Evolutionary conservation across 2,113 vertebrate species (phyloP).

Genomic region (Salvelinus namaycush): DNA sequence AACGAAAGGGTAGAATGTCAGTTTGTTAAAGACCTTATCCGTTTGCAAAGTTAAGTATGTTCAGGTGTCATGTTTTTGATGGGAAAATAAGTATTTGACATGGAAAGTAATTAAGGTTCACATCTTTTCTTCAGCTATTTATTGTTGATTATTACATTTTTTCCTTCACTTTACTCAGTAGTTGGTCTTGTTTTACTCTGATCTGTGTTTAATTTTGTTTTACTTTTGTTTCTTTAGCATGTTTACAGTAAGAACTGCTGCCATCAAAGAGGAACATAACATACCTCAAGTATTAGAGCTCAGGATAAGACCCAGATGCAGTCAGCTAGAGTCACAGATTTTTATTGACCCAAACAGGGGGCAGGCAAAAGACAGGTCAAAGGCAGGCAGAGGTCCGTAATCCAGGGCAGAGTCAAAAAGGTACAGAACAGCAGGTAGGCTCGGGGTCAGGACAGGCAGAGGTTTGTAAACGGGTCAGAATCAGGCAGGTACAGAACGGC

Average conservation of each 20-base stretch:
- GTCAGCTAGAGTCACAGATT: too few relatives aligned
- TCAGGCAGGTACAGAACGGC: too few relatives aligned
- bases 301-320: too few relatives aligned
- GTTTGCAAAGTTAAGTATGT: not conserved
- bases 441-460: too few relatives aligned
- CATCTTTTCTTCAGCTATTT: not conserved
- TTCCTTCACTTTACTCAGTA: not conserved
- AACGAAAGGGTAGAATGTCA: conserved; percentile 10
- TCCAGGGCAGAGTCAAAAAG: too few relatives aligned
- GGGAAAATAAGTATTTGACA: not conserved
- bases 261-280: not conserved
- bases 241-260: not conserved
- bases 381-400: too few relatives aligned
- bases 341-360: too few relatives aligned
- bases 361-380: too few relatives aligned
- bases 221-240: not conserved
- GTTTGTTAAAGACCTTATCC: conserved; percentile 14
- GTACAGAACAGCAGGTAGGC: too few relatives aligned
- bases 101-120: not conserved
- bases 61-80: not conserved
- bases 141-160: not conserved
- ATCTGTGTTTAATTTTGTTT: not conserved
- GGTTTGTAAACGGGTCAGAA: too few relatives aligned
- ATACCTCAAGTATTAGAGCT: not conserved
- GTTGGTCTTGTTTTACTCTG: not conserved